Percentiles rank a stretch among this genome's conserved stretches.
Conservation (phyloP, 2,797 vertebrate species). For the Pagetopsis macropterus region DNA sequence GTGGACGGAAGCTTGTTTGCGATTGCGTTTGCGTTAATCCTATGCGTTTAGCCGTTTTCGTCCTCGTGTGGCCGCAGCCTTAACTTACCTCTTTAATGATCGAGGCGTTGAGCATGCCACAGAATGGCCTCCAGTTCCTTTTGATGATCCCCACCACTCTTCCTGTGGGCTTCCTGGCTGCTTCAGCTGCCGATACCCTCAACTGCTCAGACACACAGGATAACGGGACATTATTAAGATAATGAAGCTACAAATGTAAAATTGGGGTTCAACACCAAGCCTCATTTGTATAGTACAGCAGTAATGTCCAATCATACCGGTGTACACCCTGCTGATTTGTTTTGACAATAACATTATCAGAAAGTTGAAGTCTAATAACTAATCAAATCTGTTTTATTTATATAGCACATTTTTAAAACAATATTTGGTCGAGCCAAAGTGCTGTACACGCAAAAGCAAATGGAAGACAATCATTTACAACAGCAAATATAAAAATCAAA, state of each 20-base stretch:
- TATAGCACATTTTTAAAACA: too few species aligned
- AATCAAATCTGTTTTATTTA: too few species aligned
- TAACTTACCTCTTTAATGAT: constrained; percentile 87
- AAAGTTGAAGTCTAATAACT: background rate
- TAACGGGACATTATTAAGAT: background rate
- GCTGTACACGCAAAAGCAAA: too few species aligned
- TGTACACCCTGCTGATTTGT: background rate
- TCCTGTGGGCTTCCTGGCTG: constrained; percentile 88
- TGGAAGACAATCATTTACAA: too few species aligned
- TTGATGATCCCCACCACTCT: constrained; percentile 96
- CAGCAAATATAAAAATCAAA: too few species aligned
- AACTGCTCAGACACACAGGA: constrained; percentile 77
- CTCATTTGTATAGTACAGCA: background rate
- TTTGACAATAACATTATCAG: background rate
- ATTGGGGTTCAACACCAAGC: background rate
- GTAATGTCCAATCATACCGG: background rate
- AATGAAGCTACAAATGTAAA: background rate
- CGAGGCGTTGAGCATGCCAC: constrained; percentile 94
- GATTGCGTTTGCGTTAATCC: too few species aligned
- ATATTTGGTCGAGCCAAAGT: too few species aligned
- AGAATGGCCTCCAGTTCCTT: constrained; percentile 95
- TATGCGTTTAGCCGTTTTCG: too few species aligned
- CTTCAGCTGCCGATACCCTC: constrained; percentile 75
- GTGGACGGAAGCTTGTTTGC: too few species aligned
- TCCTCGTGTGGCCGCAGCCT: too few species aligned